phyloP scores from a whole-genome alignment of 2,797 vertebrate genomes.

The Melanotaenia parkinsoni region DNA sequence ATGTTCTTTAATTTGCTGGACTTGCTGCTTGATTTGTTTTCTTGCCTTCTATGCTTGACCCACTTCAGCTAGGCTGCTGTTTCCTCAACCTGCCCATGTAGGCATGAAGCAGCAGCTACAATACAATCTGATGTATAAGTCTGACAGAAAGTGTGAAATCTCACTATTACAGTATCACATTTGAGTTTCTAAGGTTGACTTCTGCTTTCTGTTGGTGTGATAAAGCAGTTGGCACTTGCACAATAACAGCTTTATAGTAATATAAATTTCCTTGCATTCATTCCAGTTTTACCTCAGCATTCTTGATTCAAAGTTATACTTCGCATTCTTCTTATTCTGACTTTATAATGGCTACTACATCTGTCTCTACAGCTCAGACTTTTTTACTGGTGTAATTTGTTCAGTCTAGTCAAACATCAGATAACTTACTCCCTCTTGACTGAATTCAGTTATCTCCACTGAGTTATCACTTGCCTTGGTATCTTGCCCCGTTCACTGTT shows the following conservation, averaged over 20 bases:
- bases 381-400: slow-evolving; percentile 44
- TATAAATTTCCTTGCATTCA: slow-evolving; percentile 23
- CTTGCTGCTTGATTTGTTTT: not conserved
- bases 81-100: slow-evolving; percentile 21
- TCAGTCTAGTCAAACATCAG: slow-evolving; percentile 45
- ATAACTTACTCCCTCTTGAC: slow-evolving; percentile 8
- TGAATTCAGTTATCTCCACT: slow-evolving; percentile 28
- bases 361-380: slow-evolving; percentile 24
- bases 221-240: slow-evolving; percentile 42
- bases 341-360: slow-evolving; percentile 25
- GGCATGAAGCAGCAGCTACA: slow-evolving; percentile 10
- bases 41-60: slow-evolving; percentile 16
- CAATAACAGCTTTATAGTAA: slow-evolving; percentile 44
- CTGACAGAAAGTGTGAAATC: slow-evolving; percentile 42
- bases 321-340: slow-evolving; percentile 34
- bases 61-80: not conserved
- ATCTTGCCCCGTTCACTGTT: slow-evolving; percentile 37
- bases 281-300: slow-evolving; percentile 26
- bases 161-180: slow-evolving; percentile 22
- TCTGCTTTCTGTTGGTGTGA: slow-evolving; percentile 28
- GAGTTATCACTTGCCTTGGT: slow-evolving; percentile 11
- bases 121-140: slow-evolving; percentile 36
- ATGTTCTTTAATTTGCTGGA: slow-evolving; percentile 5
- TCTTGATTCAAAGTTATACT: slow-evolving; percentile 24
- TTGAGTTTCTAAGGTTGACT: slow-evolving; percentile 28